phyloP scores from a whole-genome alignment of 2,797 vertebrate species.

The Champsocephalus esox region DNA sequence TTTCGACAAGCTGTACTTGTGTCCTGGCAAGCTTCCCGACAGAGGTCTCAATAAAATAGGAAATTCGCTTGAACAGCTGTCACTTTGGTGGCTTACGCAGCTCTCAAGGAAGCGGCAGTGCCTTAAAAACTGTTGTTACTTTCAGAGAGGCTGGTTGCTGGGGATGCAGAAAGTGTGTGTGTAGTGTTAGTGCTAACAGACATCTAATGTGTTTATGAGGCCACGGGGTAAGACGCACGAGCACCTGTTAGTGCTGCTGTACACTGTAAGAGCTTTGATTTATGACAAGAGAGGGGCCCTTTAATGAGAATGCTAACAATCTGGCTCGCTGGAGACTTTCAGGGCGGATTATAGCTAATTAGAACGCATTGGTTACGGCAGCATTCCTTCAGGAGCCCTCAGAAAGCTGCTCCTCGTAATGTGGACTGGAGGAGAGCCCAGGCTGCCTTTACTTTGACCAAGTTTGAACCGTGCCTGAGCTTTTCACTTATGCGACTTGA shows the following conservation, averaged over 20 bases:
- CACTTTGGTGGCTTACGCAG: slow-evolving; percentile 74
- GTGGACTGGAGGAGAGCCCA: slow-evolving; percentile 68
- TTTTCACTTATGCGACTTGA: slow-evolving; percentile 54
- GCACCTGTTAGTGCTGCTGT: slow-evolving; percentile 75
- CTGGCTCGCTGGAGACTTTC: slow-evolving; percentile 81
- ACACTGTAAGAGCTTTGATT: slow-evolving; percentile 81
- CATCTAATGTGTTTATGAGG: slow-evolving; percentile 79
- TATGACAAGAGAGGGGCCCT: slow-evolving; percentile 81
- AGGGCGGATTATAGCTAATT: slow-evolving; percentile 84
- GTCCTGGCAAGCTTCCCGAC: slow-evolving; percentile 72
- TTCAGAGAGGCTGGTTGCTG: slow-evolving; percentile 65
- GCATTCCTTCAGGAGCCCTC: slow-evolving; percentile 79
- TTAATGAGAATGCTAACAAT: slow-evolving; percentile 86
- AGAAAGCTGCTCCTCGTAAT: slow-evolving; percentile 75
- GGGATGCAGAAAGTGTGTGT: slow-evolving; percentile 43
- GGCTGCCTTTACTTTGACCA: slow-evolving; percentile 66
- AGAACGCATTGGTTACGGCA: slow-evolving; percentile 83
- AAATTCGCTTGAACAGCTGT: slow-evolving; percentile 82
- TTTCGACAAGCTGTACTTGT: slow-evolving; percentile 70
- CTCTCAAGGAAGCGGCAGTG: slow-evolving; percentile 74
- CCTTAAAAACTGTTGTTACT: slow-evolving; percentile 73
- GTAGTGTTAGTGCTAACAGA: slow-evolving; percentile 55
- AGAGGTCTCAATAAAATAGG: slow-evolving; percentile 77
- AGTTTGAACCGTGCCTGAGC: slow-evolving; percentile 66
- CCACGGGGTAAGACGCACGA: slow-evolving; percentile 66